These are phyloP conservation scores for Tenebrosternarchus preto DNA, from an alignment of 2,113 vertebrate genomes.

Conservation along the genomic window DNA sequence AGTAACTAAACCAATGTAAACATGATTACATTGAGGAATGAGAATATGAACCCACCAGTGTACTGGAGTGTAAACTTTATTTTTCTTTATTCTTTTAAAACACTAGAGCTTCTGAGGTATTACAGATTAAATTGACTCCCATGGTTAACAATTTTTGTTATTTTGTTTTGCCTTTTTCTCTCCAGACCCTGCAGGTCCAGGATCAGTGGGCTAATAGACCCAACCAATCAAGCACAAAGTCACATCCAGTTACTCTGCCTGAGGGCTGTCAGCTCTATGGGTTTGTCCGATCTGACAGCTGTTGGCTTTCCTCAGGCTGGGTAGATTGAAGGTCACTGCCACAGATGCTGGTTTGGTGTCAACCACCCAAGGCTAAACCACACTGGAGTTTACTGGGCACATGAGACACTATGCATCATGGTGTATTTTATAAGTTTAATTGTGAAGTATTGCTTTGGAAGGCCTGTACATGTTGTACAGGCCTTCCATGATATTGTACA, in stretches of 20 bases:
- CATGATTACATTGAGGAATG: too few relatives aligned
- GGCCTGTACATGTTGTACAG: background rate
- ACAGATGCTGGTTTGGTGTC: background rate
- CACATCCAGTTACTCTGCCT: slow-evolving; percentile 4
- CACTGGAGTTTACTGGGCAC: background rate
- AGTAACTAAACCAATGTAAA: too few relatives aligned
- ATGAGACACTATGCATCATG: background rate
- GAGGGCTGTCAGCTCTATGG: background rate
- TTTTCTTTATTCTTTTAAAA: too few relatives aligned
- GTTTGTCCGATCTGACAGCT: background rate
- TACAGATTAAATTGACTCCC: too few relatives aligned
- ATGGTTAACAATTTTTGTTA: too few relatives aligned
- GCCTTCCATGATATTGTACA: too few relatives aligned
- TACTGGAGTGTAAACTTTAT: too few relatives aligned
- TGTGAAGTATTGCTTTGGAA: background rate
- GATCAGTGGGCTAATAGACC: background rate
- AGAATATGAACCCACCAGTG: too few relatives aligned
- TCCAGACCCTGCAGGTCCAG: background rate
- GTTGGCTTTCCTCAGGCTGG: background rate
- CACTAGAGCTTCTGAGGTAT: too few relatives aligned
- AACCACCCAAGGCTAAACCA: background rate
- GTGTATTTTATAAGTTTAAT: background rate
- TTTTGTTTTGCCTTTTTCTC: too few relatives aligned
- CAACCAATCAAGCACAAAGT: background rate
- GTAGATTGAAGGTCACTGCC: background rate